phyloP scores from a whole-genome alignment of 2,113 vertebrate genomes.

The Deroptyus accipitrinus region DNA sequence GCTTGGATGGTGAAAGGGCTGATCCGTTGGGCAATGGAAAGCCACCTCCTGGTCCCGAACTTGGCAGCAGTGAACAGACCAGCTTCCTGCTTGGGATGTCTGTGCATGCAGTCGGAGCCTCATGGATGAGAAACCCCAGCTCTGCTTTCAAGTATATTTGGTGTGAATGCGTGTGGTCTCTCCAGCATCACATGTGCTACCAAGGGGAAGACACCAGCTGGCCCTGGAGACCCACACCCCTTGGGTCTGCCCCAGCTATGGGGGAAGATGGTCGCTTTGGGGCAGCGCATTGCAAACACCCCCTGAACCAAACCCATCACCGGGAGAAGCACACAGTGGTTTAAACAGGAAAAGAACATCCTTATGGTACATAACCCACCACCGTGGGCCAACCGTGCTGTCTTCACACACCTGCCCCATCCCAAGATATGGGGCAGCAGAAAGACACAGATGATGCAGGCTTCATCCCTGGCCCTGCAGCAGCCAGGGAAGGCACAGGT shows the following conservation, averaged over 20 bases:
- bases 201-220: background rate
- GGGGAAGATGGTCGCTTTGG: background rate
- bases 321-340: background rate
- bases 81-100: background rate
- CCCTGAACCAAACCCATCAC: background rate
- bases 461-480: background rate
- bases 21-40: rapidly evolving
- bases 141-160: conserved; percentile 29
- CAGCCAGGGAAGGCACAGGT: background rate
- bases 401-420: rapidly evolving
- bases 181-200: background rate
- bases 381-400: background rate
- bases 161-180: background rate
- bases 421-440: background rate
- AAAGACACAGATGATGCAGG: rapidly evolving
- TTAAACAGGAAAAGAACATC: background rate
- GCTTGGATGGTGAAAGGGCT: rapidly evolving
- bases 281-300: background rate
- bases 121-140: background rate
- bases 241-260: rapidly evolving
- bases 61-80: background rate
- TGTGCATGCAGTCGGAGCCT: background rate
- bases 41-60: background rate
- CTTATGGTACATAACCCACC: background rate
- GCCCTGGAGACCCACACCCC: background rate